Evolutionary conservation across 2,888 invertebrate genomes (phyloP), one percentile per base, ranked within the genome.

Genomic region (Tethea ocularis): DNA sequence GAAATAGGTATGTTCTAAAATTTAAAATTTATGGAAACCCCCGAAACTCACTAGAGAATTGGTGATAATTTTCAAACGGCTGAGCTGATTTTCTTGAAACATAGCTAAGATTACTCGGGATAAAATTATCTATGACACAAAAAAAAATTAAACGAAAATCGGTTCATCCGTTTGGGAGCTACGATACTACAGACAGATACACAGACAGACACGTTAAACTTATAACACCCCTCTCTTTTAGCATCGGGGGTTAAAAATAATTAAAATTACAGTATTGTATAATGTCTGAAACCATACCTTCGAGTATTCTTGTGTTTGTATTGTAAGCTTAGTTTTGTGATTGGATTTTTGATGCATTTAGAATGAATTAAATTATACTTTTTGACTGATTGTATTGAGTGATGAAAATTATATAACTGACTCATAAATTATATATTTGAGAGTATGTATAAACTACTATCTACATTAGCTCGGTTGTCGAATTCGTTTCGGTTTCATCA

Each of bases 241-340:
- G n/a, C n/a, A n/a, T n/a, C n/a, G n/a, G n/a, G n/a, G n/a, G n/a
- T n/a, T n/a, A 15, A 15, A 15, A 3, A 38, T 38, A 3, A 33
- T 7, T 7, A 33, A 33, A 33, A 36, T 15, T 36, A 15, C 15
- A 15, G 4, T 1, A 41, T 17, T 41, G 41, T 41, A 2, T 17
- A 17, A 36, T 29, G 46, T 56, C 56, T 51, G n/a, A 20, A 15
- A n/a, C n/a, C n/a, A n/a, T n/a, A n/a, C 1, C 10, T 57, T 61
- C 41, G 51, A 58, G 51, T 61, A 59, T 54, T 56, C 17, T 53
- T 60, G 51, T 36, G 57, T 26, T 54, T 33, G 33, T 33, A 20
- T 33, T 33, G 11, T 36, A 22, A 17, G 29, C 36, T 29, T 54
- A 20, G 8, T 29, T 33, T 36, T 8, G 10, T 54, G 33, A 54